Evolutionary conservation across 2,888 invertebrate genomes (phyloP).

Genomic region (Lamellibrachia columna): DNA sequence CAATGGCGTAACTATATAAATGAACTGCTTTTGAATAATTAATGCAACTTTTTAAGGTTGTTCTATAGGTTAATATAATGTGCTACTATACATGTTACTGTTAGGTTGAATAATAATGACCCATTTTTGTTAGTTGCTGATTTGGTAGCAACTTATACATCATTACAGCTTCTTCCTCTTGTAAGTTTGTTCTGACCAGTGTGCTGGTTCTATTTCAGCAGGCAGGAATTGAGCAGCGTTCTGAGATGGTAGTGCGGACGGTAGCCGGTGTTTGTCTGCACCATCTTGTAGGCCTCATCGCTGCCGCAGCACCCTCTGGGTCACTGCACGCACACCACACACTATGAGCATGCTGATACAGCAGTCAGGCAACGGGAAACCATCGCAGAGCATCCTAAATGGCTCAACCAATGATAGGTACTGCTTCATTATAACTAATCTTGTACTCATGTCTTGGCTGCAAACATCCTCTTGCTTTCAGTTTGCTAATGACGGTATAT

Average conservation of each 20-base stretch:
- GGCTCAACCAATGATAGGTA: not conserved
- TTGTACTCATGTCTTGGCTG: not conserved
- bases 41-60: no score
- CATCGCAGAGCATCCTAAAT: not conserved
- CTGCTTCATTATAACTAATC: not conserved
- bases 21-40: no score
- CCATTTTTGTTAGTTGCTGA: not conserved
- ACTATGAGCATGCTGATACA: conserved; percentile 16
- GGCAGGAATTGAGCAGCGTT: not conserved
- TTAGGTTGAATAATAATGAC: no score
- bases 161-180: not conserved
- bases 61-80: no score
- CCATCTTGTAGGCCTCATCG: not conserved
- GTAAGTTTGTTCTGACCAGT: not conserved
- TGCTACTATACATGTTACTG: no score
- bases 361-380: not conserved
- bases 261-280: conserved; percentile 16
- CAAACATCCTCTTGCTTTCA: not conserved
- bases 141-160: not conserved
- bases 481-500: not conserved
- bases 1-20: no score
- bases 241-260: conserved; percentile 11
- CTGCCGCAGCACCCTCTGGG: not conserved
- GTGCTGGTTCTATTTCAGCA: conserved; percentile 7
- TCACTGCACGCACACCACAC: conserved; percentile 3